Evolutionary conservation across 2,797 vertebrate species (phyloP).

Genomic region (Artibeus lituratus): DNA sequence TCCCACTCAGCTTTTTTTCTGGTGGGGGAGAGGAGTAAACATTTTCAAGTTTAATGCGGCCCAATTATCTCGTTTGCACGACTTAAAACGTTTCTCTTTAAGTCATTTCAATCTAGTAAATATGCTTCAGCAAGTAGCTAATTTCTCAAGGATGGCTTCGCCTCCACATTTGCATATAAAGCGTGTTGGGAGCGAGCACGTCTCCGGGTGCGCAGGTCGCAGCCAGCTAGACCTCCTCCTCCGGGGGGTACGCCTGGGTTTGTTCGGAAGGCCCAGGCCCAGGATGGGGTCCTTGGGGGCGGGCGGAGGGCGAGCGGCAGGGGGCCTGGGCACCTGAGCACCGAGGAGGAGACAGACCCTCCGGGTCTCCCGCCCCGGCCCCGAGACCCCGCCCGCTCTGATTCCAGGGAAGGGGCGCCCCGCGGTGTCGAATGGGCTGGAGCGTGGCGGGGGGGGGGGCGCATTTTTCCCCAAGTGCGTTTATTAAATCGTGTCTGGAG

Average conservation of each 20-base stretch:
- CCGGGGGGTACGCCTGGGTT: background rate
- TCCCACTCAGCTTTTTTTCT: background rate
- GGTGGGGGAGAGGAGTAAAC: background rate
- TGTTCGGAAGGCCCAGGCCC: background rate
- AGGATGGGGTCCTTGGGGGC: background rate
- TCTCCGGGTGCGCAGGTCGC: background rate
- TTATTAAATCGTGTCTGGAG: constrained; percentile 60
- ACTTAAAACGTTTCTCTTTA: constrained; percentile 67
- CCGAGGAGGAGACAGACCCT: background rate
- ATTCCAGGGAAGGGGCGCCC: background rate
- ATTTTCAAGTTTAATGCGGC: constrained; percentile 50
- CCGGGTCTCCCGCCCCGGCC: accelerated
- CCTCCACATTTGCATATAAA: constrained; percentile 66
- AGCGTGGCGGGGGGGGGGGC: background rate
- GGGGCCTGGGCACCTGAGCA: background rate
- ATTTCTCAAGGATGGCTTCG: constrained; percentile 62
- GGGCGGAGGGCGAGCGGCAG: background rate
- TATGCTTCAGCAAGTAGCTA: constrained; percentile 64
- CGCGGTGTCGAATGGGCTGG: background rate
- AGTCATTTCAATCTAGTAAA: constrained; percentile 66
- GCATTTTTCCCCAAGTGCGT: constrained; percentile 4
- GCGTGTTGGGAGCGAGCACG: background rate
- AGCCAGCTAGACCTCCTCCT: background rate
- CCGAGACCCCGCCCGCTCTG: accelerated
- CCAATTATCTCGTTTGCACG: constrained; percentile 67